Conservation (phyloP, 2,888 invertebrate species). For the Anorthoa munda region DNA sequence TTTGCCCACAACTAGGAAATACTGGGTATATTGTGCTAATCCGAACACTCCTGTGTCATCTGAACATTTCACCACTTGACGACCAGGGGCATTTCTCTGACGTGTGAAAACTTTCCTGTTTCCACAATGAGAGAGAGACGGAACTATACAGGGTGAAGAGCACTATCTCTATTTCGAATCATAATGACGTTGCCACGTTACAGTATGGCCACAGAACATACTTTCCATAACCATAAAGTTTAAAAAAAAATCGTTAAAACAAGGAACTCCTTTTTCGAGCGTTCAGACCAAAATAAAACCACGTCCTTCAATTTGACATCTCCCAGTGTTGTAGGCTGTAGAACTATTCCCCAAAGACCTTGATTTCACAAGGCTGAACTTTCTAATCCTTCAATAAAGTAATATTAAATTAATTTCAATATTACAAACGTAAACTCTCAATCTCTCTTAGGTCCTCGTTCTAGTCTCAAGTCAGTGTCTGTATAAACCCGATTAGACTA, state of each 20-base stretch:
- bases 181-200: too few relatives aligned
- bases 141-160: too few relatives aligned
- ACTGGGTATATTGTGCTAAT: too few relatives aligned
- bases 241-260: background rate
- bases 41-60: too few relatives aligned
- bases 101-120: too few relatives aligned
- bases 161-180: too few relatives aligned
- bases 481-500: constrained; percentile 13
- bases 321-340: background rate
- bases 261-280: background rate
- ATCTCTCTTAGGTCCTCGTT: background rate
- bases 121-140: too few relatives aligned
- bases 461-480: background rate
- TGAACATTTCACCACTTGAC: too few relatives aligned
- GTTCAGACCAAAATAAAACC: background rate
- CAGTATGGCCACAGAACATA: too few relatives aligned
- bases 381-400: constrained; percentile 10
- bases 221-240: too few relatives aligned
- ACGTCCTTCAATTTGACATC: background rate
- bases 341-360: background rate
- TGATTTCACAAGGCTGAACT: background rate
- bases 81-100: too few relatives aligned
- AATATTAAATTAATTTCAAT: background rate
- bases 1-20: too few relatives aligned
- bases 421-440: constrained; percentile 19